These are phyloP conservation scores for Sepioteuthis lessoniana DNA, from an alignment of 2,888 invertebrate species.

Conservation along the genomic window DNA sequence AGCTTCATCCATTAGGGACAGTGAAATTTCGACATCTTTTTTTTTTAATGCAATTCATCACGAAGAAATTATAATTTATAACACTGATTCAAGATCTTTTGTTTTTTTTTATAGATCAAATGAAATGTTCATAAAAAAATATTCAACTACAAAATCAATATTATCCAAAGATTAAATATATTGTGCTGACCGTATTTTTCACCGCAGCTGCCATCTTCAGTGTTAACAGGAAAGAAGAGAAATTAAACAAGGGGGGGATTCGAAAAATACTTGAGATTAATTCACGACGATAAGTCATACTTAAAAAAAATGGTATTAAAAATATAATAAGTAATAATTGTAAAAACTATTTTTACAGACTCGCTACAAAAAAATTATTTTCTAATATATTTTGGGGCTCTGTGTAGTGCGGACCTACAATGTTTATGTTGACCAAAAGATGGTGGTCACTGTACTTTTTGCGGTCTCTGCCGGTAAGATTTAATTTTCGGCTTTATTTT, in stretches of 20 bases:
- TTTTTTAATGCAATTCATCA: not conserved
- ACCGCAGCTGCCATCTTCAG: slow-evolving; percentile 49
- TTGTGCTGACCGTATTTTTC: slow-evolving; percentile 47
- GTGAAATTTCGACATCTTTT: not conserved
- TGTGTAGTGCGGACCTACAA: slow-evolving; percentile 51
- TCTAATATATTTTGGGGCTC: slow-evolving; percentile 36
- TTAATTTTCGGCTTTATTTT: not conserved
- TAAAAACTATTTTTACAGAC: not conserved
- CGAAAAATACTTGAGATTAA: not conserved
- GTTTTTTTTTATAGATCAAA: not conserved
- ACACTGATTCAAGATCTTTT: not conserved
- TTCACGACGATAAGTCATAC: not conserved
- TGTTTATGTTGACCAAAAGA: slow-evolving; percentile 57
- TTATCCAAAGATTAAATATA: not conserved
- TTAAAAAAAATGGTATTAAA: not conserved
- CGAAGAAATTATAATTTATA: not conserved
- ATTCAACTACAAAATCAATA: not conserved
- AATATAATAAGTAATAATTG: not conserved
- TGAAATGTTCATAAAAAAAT: not conserved
- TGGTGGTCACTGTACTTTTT: slow-evolving; percentile 57
- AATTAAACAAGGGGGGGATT: not conserved
- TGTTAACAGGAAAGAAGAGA: not conserved
- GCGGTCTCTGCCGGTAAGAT: slow-evolving; percentile 37
- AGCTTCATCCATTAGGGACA: not conserved
- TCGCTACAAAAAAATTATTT: not conserved